Percentiles rank a stretch among this genome's conserved stretches.
phyloP scores from a whole-genome alignment of 2,113 vertebrate genomes.

The Oenanthe oenanthe region DNA sequence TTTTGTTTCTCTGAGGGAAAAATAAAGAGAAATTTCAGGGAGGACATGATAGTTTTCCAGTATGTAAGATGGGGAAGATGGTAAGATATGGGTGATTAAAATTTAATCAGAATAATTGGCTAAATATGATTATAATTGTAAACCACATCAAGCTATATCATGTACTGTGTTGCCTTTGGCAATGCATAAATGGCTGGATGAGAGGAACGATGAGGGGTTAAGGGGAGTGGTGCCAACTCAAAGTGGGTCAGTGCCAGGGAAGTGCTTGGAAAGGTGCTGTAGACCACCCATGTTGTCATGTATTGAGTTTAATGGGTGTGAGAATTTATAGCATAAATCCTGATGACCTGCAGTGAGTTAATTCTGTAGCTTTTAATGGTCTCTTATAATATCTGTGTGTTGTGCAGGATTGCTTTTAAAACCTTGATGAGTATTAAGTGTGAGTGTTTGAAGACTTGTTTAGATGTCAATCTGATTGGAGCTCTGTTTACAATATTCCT shows the following conservation, averaged over 20 bases:
- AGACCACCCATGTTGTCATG: neutral
- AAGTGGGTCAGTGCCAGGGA: constrained; percentile 1
- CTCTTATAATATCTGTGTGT: neutral
- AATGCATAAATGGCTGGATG: neutral
- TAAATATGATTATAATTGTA: neutral
- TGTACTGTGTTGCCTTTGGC: constrained; percentile 50
- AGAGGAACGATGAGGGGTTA: neutral
- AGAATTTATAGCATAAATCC: neutral
- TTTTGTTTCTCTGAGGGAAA: neutral
- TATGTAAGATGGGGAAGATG: neutral
- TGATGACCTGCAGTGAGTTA: neutral
- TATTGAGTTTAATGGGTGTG: neutral
- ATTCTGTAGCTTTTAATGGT: neutral
- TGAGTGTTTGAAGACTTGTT: neutral
- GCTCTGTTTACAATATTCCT: neutral
- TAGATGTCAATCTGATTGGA: neutral
- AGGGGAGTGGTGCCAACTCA: neutral
- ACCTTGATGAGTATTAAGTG: neutral
- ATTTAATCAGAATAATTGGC: neutral
- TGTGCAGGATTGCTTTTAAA: neutral
- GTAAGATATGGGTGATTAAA: neutral
- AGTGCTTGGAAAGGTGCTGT: neutral
- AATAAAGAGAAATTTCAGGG: neutral
- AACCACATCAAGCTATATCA: neutral
- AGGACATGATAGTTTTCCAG: neutral